phyloP scores from a whole-genome alignment of 1,140 invertebrate genomes.

The Piezodorus guildinii region DNA sequence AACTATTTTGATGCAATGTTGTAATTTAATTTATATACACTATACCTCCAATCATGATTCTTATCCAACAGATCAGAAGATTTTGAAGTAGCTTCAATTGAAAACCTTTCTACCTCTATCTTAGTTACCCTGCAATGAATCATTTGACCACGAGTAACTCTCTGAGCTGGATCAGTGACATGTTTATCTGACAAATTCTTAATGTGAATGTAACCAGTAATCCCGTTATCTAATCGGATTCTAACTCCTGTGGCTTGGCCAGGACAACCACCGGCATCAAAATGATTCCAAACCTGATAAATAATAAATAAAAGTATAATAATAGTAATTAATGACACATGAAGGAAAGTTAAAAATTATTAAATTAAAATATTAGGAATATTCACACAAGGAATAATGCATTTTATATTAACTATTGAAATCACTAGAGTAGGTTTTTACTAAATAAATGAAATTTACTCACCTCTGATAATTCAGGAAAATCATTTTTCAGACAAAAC shows the following conservation, averaged over 20 bases:
- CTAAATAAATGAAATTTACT: not conserved
- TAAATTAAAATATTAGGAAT: too few relatives aligned
- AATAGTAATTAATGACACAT: not conserved
- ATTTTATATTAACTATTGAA: too few relatives aligned
- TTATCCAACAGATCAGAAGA: slow-evolving; percentile 85
- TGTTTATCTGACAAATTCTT: slow-evolving; percentile 91
- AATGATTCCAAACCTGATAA: slow-evolving; percentile 96
- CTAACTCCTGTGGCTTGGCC: slow-evolving; percentile 89
- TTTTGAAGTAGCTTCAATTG: slow-evolving; percentile 86
- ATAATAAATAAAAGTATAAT: slow-evolving; percentile 18
- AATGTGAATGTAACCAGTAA: slow-evolving; percentile 88
- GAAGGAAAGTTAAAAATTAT: too few relatives aligned
- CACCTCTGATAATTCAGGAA: slow-evolving; percentile 84
- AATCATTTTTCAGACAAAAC: slow-evolving; percentile 91
- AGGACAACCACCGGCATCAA: slow-evolving; percentile 88
- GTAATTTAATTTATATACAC: not conserved
- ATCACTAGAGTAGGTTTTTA: too few relatives aligned
- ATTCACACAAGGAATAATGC: too few relatives aligned
- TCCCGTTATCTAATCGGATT: slow-evolving; percentile 82
- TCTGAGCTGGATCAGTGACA: slow-evolving; percentile 83
- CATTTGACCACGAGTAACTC: slow-evolving; percentile 74
- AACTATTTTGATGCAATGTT: not conserved
- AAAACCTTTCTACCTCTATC: slow-evolving; percentile 90
- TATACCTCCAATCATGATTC: slow-evolving; percentile 76
- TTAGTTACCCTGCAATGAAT: slow-evolving; percentile 91